A percentile compares a stretch with the other conserved stretches of the same genome.
phyloP scores from a whole-genome alignment of 2,797 vertebrate genomes.

The Smutsia gigantea region DNA sequence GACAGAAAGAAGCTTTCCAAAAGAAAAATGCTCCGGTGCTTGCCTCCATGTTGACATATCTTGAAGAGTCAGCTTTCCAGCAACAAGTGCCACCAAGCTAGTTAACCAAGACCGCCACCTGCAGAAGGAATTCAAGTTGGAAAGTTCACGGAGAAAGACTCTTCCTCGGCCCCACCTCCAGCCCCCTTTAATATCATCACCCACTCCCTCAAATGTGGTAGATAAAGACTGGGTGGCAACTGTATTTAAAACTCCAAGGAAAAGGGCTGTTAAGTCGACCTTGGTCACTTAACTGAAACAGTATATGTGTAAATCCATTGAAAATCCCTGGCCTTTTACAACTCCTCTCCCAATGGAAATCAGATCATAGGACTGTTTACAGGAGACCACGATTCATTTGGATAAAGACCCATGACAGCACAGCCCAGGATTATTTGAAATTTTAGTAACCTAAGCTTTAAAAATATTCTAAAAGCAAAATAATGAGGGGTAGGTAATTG shows the following conservation, averaged over 20 bases:
- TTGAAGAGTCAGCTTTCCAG: conserved; percentile 88
- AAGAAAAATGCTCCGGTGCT: not conserved
- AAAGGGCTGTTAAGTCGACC: conserved; percentile 90
- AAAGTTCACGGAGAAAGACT: conserved; percentile 84
- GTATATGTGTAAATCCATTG: conserved; percentile 97
- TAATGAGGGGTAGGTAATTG: conserved; percentile 89
- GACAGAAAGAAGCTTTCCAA: not conserved
- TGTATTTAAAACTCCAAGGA: conserved; percentile 87
- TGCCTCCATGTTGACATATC: conserved; percentile 12
- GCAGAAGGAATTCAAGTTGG: conserved; percentile 89
- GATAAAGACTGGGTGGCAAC: conserved; percentile 88
- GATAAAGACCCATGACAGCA: conserved; percentile 93
- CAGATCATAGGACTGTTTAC: conserved; percentile 95
- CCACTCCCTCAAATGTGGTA: conserved; percentile 59
- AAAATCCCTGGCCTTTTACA: conserved; percentile 93
- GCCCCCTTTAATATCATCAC: conserved; percentile 76
- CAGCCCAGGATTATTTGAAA: conserved; percentile 87
- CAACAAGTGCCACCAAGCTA: conserved; percentile 84
- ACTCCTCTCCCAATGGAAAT: conserved; percentile 92
- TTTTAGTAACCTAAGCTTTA: conserved; percentile 89
- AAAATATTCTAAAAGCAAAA: conserved; percentile 90
- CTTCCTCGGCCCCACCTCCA: not conserved
- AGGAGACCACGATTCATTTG: conserved; percentile 92
- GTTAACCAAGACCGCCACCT: conserved; percentile 87
- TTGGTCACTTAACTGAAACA: conserved; percentile 94